Base-by-base conservation (phyloP, 2,888 invertebrate species). In the Lochmaea capreae region DNA sequence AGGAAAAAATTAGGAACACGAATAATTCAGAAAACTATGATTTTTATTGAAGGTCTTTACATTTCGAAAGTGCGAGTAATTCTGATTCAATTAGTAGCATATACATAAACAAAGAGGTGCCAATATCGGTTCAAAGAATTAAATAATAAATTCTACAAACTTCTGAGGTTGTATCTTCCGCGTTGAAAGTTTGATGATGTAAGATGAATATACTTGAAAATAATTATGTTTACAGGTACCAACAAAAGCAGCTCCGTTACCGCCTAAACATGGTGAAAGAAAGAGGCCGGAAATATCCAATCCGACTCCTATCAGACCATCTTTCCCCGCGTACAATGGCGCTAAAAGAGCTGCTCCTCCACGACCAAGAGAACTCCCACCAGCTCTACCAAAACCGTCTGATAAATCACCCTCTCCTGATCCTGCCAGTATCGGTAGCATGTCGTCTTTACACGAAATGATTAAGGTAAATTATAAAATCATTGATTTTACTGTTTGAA, bases 361-460 rank as follows among this genome's bases (percentile, higher is more conserved):
- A 66, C 86, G 91, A 84, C 90, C 91, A 67, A 87, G 91, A 86
- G 85, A 91, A 78, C 81, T 90, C 76, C 91, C 91, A 76, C 91
- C 90, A 70, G 90, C 90, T 67, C 85, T 90, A 81, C 91, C 91
- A 73, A 87, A 91, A 65, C 86, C 87, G 12, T 82, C 85, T 3
- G 86, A 87, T 74, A 86, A 87, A 18, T 87, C 87, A 11, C 87
- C 87, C 9, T 87, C 86, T 16, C 87, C 87, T 12, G 87, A 87
- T 65, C 93, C 94, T 39, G 90, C 93, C 78, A 93, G 93, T 77
- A 89, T 94, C 67, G 94, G 94, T 84, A 93, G 93, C 84, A 93
- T 93, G 90, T 93, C 93, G 85, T 93, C 93, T 14, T 88, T 94
- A 78, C 93, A 93, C 82, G 93, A 94, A 81, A 91, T 92, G 80